Percentiles rank a stretch among this genome's conserved stretches.
These are phyloP conservation scores for Neogale vison DNA, from an alignment of 2,113 vertebrate genomes.

Conservation along the genomic window DNA sequence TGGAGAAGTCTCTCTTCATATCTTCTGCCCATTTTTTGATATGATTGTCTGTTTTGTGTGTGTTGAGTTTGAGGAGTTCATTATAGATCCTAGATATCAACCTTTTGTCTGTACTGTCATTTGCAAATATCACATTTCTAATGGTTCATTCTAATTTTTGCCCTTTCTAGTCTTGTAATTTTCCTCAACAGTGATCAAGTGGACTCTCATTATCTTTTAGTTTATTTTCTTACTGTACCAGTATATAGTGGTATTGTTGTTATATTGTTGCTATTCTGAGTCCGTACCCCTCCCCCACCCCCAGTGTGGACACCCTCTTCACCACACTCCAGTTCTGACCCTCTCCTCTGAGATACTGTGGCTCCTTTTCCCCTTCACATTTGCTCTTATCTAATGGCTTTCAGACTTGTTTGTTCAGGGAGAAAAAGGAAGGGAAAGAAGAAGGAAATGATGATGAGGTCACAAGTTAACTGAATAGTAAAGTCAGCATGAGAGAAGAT, in stretches of 20 bases:
- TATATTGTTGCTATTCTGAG: background rate
- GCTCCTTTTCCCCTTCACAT: background rate
- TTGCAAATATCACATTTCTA: background rate
- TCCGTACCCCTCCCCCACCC: accelerated
- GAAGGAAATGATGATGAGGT: background rate
- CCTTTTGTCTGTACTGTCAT: too few species aligned
- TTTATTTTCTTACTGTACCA: background rate
- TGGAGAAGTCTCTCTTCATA: too few species aligned
- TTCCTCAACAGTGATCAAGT: background rate
- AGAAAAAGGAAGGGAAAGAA: background rate
- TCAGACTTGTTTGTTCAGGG: background rate
- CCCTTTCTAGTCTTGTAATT: background rate
- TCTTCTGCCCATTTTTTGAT: too few species aligned
- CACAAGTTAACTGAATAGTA: background rate
- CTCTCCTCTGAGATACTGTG: background rate
- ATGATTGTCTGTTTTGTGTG: too few species aligned
- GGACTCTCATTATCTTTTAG: background rate
- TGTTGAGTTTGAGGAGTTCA: too few species aligned
- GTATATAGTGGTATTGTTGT: background rate
- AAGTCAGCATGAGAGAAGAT: background rate
- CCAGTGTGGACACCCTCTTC: too few species aligned
- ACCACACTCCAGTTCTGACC: background rate
- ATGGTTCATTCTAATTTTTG: background rate
- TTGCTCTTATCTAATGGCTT: background rate
- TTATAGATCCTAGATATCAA: too few species aligned